Evolutionary conservation across 2,888 invertebrate genomes (phyloP), one percentile per base, ranked within the genome.

Genomic region (Parnassius apollo): DNA sequence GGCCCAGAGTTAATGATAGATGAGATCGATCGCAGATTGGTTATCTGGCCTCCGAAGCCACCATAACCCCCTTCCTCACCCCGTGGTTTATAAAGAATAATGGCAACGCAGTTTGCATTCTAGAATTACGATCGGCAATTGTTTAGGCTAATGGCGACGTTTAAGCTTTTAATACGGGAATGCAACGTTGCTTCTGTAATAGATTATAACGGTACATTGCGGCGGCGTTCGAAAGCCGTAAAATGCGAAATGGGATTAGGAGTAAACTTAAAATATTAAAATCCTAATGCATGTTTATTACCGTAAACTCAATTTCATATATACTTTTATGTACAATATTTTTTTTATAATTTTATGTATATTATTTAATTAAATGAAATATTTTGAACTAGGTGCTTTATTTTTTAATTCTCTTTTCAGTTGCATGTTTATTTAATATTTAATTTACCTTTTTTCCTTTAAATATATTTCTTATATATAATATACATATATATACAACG

Each of bases 1-100:
- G 72, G 71, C 65, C 68, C 59, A 45, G 72, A 74, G 74, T 81
- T 83, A 84, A 88, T 89, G 88, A 89, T 88, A 86, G 87, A 88
- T 87, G 86, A 77, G 76, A 70, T 72, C 74, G 75, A 79, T 78
- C 80, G 77, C 77, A 78, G 79, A 75, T 75, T 77, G 79, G 73
- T 73, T 71, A 71, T 71, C 68, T 67, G 65, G 65, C 68, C 69
- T 72, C 73, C 68, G 74, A 68, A 71, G 69, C 68, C 70, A 71
- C 71, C 71, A 11, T 25, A 22, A 42, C 51, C 50, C 18, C 25
- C 9, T 42, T 10, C 25, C 35, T 18, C n/a, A 13, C 4, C 54
- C 44, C 9, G 46, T 10, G 42, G 44, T 45, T 55, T 56, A 55
- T 59, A n/a, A n/a, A n/a, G n/a, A 46, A 59, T 46, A 11, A 59